Percentiles rank a stretch among this genome's conserved stretches.
Evolutionary conservation across 2,888 invertebrate species (phyloP).

Genomic region (Pammene aurita): DNA sequence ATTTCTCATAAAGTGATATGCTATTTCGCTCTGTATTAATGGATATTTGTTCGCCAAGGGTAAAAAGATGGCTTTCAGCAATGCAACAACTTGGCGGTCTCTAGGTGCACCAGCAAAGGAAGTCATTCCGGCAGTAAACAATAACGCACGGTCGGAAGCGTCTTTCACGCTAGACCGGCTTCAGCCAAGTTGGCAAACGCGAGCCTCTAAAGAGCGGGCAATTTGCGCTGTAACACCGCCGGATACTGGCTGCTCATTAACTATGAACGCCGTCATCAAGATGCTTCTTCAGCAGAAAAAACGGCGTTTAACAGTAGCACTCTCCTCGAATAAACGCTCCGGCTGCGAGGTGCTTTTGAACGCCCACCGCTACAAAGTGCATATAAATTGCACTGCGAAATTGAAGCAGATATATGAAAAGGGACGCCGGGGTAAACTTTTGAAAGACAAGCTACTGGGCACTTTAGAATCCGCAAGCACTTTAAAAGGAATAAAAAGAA

Average conservation of each 20-base stretch:
- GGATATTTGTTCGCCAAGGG: conserved; percentile 52
- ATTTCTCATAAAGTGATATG: conserved; percentile 57
- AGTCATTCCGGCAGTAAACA: conserved; percentile 78
- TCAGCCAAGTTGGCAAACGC: conserved; percentile 70
- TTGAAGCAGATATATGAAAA: conserved; percentile 78
- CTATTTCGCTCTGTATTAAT: conserved; percentile 57
- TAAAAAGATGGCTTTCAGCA: conserved; percentile 57
- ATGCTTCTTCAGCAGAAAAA: conserved; percentile 78
- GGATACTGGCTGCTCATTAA: conserved; percentile 81
- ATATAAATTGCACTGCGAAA: conserved; percentile 80
- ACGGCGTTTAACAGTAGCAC: conserved; percentile 75
- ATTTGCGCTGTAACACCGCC: conserved; percentile 75
- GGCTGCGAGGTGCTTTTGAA: conserved; percentile 70
- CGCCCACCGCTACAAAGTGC: conserved; percentile 77
- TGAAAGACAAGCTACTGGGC: conserved; percentile 69
- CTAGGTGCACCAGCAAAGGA: conserved; percentile 65
- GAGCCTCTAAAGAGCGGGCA: conserved; percentile 72
- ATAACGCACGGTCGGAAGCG: conserved; percentile 74
- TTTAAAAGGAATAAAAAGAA: conserved; percentile 55
- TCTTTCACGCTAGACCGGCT: conserved; percentile 71
- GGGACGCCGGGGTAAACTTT: conserved; percentile 63
- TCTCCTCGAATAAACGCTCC: conserved; percentile 71
- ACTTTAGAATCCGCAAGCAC: conserved; percentile 62
- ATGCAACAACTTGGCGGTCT: conserved; percentile 54
- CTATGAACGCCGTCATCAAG: conserved; percentile 82